phyloP scores from a whole-genome alignment of 2,888 invertebrate species.

The Globia sparganii region DNA sequence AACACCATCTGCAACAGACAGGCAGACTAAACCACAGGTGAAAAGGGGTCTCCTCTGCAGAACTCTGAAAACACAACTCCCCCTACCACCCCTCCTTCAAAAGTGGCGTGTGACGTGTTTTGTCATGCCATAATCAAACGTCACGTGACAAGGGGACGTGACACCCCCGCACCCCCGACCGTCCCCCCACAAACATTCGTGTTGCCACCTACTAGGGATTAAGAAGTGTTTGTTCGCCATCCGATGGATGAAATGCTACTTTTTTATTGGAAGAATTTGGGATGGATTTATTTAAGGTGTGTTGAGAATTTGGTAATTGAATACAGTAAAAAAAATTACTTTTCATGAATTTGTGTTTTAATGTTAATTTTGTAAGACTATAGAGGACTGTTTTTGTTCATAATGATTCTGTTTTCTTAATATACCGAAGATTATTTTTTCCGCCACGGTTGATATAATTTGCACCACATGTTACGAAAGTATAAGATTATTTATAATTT shows the following conservation, averaged over 20 bases:
- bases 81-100: conserved; percentile 62
- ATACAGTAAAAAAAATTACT: not conserved
- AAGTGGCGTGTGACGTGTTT: conserved; percentile 78
- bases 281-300: conserved; percentile 3
- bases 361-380: not conserved
- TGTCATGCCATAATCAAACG: conserved; percentile 78
- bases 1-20: conserved; percentile 52
- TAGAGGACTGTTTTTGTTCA: not conserved
- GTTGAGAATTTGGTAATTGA: not conserved
- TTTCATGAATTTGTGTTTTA: not conserved
- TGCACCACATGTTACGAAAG: not conserved
- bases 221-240: conserved; percentile 70
- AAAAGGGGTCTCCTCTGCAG: conserved; percentile 49
- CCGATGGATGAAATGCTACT: conserved; percentile 54
- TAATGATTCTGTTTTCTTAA: not conserved
- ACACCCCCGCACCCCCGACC: conserved; percentile 39
- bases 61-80: conserved; percentile 63
- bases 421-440: too few species aligned
- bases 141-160: conserved; percentile 70
- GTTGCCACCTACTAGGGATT: conserved; percentile 74
- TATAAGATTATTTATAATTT: too few species aligned
- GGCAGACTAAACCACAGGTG: conserved; percentile 56
- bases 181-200: conserved; percentile 73
- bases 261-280: conserved; percentile 39
- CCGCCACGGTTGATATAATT: not conserved